Base-by-base conservation (phyloP, 1,140 invertebrate species). In the Drosophila oshimai region DNA sequence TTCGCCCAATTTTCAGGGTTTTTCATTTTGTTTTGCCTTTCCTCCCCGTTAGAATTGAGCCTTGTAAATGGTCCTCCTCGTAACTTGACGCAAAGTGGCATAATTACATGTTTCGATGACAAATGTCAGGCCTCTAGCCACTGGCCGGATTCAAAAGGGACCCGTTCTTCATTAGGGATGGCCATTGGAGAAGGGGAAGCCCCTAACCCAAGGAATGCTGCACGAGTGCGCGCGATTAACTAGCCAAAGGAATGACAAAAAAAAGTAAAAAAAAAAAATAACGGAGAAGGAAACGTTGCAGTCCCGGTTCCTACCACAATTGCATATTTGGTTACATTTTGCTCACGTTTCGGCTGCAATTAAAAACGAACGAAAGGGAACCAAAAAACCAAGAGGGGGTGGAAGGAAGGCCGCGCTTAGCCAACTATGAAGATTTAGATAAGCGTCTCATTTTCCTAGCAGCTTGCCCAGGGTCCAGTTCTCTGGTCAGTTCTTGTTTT, bases 351-450 rank as follows among this genome's bases (percentile, higher is more conserved):
- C 42, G 76, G 76, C 81, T 83, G 83, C 83, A 88, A 89, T 87
- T 87, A 87, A 86, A 88, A 83, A 77, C 64, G 41, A 61, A 81
- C 72, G 64, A 70, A 58, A 65, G 50, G 65, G 47, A 55, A 44
- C 46, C 28, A 18, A 37, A 37, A 69, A 58, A 39, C 10, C 20
- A 51, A 57, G 49, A 46, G 67, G 34, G 15, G 37, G 33, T 17
- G 17, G 41, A 36, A 28, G 26, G 29, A 33, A 36, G 54, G 79
- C 79, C 84, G 86, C 79, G 86, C 51, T 79, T 90, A 90, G 84
- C 88, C 89, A 90, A 90, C 84, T 90, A 90, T 90, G 72, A 90
- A 90, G 88, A 90, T 90, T 88, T 78, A 90, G 88, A 90, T 90
- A 90, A 90, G 76, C 76, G 61, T 68, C 73, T 89, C 87, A 76